phyloP scores from a whole-genome alignment of 1,140 invertebrate genomes.

The Brachionus paranguensis region DNA sequence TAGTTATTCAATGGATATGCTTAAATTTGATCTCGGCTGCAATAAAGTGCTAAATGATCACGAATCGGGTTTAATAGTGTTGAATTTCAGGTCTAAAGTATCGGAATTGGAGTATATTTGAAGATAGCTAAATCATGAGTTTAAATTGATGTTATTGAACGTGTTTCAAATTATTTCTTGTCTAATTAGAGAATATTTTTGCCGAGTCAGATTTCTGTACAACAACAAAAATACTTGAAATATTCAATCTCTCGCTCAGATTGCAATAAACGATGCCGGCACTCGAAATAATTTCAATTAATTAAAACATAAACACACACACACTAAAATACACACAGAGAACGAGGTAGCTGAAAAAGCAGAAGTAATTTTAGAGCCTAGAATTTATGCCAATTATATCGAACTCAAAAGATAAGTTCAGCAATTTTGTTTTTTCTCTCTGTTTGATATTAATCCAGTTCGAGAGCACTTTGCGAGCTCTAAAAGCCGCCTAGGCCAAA shows the following conservation, averaged over 20 bases:
- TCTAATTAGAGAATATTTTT: slow-evolving; percentile 18
- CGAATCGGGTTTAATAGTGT: not conserved
- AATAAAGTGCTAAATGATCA: not conserved
- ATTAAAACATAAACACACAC: slow-evolving; percentile 5
- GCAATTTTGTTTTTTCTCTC: not conserved
- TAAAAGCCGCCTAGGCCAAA: not conserved
- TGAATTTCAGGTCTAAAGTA: slow-evolving; percentile 1
- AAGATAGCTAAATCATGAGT: not conserved
- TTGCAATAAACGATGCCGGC: slow-evolving; percentile 33
- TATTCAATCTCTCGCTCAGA: slow-evolving; percentile 17
- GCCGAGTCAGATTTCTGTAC: slow-evolving; percentile 32
- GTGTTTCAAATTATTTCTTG: slow-evolving; percentile 18
- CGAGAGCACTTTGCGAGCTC: not conserved
- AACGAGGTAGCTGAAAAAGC: not conserved
- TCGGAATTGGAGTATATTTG: not conserved
- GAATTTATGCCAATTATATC: slow-evolving; percentile 36
- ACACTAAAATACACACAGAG: not conserved
- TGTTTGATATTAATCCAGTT: slow-evolving; percentile 24
- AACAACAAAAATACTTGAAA: slow-evolving; percentile 24
- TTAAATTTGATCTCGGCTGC: not conserved
- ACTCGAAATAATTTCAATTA: slow-evolving; percentile 32
- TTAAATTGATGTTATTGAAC: slow-evolving; percentile 1
- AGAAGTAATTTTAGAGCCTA: not conserved
- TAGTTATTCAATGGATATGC: not conserved
- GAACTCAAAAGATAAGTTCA: not conserved